Conservation (phyloP, 2,888 invertebrate genomes). For the Agriopis marginaria region DNA sequence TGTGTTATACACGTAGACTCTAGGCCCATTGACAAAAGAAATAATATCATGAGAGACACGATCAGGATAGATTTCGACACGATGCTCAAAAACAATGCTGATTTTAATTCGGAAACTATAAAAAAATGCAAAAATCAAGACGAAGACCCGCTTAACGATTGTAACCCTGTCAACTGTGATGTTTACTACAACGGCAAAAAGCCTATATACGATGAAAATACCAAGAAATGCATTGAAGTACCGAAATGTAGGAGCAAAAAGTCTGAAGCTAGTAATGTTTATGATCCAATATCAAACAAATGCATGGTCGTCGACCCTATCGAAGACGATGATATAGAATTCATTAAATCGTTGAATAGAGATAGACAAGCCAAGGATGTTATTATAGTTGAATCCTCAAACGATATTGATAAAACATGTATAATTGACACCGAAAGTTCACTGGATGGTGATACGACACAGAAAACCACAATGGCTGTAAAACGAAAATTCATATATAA, state of each 20-base stretch:
- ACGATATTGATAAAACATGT: conserved; percentile 17
- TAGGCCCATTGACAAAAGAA: conserved; percentile 53
- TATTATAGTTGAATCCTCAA: conserved; percentile 54
- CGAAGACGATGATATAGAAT: conserved; percentile 59
- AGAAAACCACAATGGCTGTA: neutral
- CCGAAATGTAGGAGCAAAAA: conserved; percentile 59
- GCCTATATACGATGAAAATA: conserved; percentile 56
- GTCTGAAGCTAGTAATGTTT: conserved; percentile 51
- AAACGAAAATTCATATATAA: conserved; percentile 9
- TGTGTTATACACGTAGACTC: conserved; percentile 69
- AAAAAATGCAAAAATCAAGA: conserved; percentile 61
- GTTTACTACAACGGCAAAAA: conserved; percentile 68
- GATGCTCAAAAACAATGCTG: conserved; percentile 46
- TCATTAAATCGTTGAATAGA: conserved; percentile 57
- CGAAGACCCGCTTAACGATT: conserved; percentile 70
- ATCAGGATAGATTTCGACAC: conserved; percentile 72
- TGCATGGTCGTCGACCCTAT: conserved; percentile 58
- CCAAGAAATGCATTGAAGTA: conserved; percentile 58
- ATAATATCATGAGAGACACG: conserved; percentile 57
- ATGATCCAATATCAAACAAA: conserved; percentile 63
- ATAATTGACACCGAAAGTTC: neutral
- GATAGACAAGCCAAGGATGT: conserved; percentile 60
- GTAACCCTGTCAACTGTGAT: conserved; percentile 73
- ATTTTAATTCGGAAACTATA: conserved; percentile 42
- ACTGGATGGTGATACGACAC: neutral